Evolutionary conservation across 2,113 vertebrate species (phyloP).

Genomic region (Nothocercus nigrocapillus): DNA sequence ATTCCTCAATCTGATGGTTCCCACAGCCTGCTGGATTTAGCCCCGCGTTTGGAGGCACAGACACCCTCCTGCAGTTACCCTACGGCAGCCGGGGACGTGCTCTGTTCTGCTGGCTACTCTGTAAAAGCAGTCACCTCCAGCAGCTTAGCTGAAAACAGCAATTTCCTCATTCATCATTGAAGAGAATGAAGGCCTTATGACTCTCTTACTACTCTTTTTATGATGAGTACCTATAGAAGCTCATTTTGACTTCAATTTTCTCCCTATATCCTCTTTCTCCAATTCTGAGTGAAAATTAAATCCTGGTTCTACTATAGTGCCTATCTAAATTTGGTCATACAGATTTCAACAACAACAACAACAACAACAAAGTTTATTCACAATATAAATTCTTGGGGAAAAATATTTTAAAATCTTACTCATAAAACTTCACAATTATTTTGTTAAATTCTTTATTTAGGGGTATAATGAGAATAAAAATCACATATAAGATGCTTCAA

Average conservation of each 20-base stretch:
- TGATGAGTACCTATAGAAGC: neutral
- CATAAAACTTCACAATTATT: neutral
- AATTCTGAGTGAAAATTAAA: neutral
- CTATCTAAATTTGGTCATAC: neutral
- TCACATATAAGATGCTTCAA: neutral
- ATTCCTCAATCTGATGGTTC: no score
- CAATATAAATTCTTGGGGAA: neutral
- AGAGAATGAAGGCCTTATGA: neutral
- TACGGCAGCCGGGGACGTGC: fast-evolving
- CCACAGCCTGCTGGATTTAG: neutral
- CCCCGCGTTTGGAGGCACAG: neutral
- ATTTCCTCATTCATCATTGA: neutral
- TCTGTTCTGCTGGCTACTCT: fast-evolving
- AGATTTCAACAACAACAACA: neutral
- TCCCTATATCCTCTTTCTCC: neutral
- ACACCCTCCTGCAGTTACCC: neutral
- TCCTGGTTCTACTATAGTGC: neutral
- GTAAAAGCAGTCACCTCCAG: neutral
- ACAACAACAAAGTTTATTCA: neutral
- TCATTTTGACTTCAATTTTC: neutral
- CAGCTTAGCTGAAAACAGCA: neutral
- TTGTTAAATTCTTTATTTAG: neutral
- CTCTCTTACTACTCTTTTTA: neutral
- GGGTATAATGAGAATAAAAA: neutral
- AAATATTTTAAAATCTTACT: neutral